Evolutionary conservation across 2,113 vertebrate species (phyloP).

Genomic region (Cyphomyrus discorhynchus): DNA sequence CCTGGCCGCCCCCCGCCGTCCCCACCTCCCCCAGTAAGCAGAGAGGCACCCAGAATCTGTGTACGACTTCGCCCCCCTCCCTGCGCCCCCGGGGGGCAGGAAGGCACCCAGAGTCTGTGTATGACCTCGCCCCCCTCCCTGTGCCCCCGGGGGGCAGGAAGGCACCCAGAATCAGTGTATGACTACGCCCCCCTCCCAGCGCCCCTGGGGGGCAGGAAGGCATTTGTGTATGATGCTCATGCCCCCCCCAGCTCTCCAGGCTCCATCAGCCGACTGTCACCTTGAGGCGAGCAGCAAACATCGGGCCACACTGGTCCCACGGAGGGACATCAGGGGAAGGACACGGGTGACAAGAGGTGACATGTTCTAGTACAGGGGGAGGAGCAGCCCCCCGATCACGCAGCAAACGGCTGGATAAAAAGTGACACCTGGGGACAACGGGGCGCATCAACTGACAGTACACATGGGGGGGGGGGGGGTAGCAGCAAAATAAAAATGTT

Average conservation of each 20-base stretch:
- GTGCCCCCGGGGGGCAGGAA: background rate
- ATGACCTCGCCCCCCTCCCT: background rate
- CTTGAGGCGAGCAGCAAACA: background rate
- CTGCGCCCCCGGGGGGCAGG: background rate
- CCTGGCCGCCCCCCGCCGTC: background rate
- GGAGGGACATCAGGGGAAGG: background rate
- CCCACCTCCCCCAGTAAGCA: background rate
- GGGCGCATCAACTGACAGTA: background rate
- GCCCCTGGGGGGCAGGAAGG: background rate
- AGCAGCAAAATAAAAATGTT: background rate
- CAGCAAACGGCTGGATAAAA: background rate
- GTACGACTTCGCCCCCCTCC: background rate
- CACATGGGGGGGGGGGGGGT: background rate
- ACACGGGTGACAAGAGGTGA: background rate
- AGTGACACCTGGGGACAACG: background rate
- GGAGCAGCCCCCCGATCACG: background rate
- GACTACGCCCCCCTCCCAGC: background rate
- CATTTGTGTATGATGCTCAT: background rate
- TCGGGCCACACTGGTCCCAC: background rate
- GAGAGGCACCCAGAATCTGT: background rate
- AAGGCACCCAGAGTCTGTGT: background rate
- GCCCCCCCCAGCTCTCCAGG: background rate
- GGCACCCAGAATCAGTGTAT: background rate
- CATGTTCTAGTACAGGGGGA: background rate
- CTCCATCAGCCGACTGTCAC: slow-evolving; percentile 9